Percentiles rank a stretch among this genome's conserved stretches.
These are phyloP conservation scores for Apogon hyalosoma DNA, from an alignment of 2,797 vertebrate species.

Conservation along the genomic window DNA sequence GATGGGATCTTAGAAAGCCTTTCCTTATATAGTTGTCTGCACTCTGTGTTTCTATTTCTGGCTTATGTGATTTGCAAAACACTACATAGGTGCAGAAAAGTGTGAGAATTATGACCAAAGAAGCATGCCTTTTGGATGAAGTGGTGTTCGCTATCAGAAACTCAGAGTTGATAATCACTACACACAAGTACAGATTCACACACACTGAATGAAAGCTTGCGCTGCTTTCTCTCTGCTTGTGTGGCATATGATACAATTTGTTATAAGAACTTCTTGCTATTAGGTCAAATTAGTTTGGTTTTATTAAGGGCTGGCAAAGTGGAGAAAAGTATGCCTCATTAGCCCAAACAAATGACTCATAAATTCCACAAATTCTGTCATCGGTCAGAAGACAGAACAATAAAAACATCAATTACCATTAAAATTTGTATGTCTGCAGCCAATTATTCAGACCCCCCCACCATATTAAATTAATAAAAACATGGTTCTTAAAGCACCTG, in stretches of 20 bases:
- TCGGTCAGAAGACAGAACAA: slow-evolving; percentile 28
- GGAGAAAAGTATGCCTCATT: slow-evolving; percentile 32
- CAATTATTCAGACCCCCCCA: not conserved
- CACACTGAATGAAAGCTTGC: not conserved
- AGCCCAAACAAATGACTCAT: slow-evolving; percentile 48
- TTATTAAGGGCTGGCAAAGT: slow-evolving; percentile 30
- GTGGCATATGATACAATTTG: slow-evolving; percentile 31
- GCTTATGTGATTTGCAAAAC: slow-evolving; percentile 56
- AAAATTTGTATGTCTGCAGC: slow-evolving; percentile 19
- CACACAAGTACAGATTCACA: not conserved
- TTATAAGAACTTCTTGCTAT: slow-evolving; percentile 30
- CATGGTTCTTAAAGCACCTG: no score
- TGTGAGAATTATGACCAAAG: slow-evolving; percentile 66
- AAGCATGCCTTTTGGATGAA: slow-evolving; percentile 62
- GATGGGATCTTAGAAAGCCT: slow-evolving; percentile 56
- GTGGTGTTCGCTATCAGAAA: slow-evolving; percentile 51
- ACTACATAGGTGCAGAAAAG: slow-evolving; percentile 65
- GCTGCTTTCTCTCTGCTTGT: slow-evolving; percentile 21
- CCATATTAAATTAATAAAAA: no score
- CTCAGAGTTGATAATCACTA: slow-evolving; percentile 10
- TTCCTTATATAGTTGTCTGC: slow-evolving; percentile 81
- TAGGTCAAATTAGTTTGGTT: slow-evolving; percentile 29
- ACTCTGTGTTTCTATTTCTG: slow-evolving; percentile 68
- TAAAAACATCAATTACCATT: slow-evolving; percentile 32
- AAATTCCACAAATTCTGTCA: slow-evolving; percentile 42